These are phyloP conservation scores for Peromyscus maniculatus DNA, from an alignment of 2,113 vertebrate species.

Conservation along the genomic window DNA sequence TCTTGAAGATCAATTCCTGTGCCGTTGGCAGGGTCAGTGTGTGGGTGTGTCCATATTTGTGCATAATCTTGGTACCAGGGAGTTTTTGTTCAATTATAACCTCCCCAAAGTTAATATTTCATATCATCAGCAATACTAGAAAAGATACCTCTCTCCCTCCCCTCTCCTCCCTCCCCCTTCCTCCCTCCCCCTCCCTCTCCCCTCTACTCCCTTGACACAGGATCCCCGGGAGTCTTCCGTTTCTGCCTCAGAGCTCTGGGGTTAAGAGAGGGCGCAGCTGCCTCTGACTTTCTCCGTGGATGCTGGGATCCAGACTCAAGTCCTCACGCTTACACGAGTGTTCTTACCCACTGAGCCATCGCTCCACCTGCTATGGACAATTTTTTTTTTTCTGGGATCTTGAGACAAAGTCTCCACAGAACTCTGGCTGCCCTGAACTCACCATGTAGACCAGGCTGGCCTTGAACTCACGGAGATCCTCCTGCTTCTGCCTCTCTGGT, in stretches of 20 bases:
- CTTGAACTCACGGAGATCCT: background rate
- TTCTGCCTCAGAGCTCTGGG: background rate
- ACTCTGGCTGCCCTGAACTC: background rate
- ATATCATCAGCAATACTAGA: background rate
- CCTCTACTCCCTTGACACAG: background rate
- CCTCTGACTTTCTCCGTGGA: background rate
- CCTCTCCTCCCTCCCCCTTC: background rate
- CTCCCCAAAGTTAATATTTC: background rate
- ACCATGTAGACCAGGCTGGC: background rate
- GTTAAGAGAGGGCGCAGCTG: background rate
- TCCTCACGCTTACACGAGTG: background rate
- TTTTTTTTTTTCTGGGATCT: background rate
- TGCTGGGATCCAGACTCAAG: background rate
- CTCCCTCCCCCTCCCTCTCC: background rate
- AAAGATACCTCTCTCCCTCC: background rate
- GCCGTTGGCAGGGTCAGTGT: background rate
- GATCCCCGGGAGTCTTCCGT: background rate
- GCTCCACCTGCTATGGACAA: background rate
- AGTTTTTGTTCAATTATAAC: background rate
- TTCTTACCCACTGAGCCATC: background rate
- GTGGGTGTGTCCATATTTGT: background rate
- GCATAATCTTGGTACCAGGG: background rate
- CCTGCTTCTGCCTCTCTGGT: background rate
- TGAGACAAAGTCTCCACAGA: background rate
- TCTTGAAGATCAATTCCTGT: slow-evolving; percentile 14